phyloP scores from a whole-genome alignment of 2,113 vertebrate genomes.

The Corvus hawaiiensis region DNA sequence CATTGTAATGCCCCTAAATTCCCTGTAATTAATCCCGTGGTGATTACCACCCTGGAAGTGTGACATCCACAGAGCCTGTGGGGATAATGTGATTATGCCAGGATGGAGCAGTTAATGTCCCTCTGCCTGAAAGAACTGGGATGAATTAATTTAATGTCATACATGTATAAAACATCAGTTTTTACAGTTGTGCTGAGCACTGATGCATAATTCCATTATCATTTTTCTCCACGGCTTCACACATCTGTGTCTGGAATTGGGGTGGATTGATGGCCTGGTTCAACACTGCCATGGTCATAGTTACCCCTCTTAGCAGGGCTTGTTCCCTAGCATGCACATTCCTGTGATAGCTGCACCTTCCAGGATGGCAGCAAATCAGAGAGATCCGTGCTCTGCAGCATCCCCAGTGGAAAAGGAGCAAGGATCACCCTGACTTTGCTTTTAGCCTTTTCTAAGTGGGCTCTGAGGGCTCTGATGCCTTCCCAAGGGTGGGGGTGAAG shows the following conservation, averaged over 20 bases:
- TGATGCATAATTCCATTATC: not conserved
- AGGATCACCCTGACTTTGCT: not conserved
- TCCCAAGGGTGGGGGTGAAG: not conserved
- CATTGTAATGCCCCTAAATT: not conserved
- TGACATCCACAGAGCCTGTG: not conserved
- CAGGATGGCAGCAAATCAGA: not conserved
- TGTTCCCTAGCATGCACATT: not conserved
- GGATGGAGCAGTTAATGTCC: not conserved
- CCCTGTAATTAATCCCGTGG: not conserved
- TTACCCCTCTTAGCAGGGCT: not conserved
- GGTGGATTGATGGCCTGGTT: not conserved
- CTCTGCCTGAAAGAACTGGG: not conserved
- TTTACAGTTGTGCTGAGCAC: not conserved
- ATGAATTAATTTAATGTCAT: not conserved
- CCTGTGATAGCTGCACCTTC: not conserved
- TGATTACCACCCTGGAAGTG: not conserved
- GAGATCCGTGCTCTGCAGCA: not conserved
- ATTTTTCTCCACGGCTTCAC: not conserved
- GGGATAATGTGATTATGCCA: not conserved
- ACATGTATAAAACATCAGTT: not conserved
- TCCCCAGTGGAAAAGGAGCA: not conserved
- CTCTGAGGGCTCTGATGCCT: not conserved
- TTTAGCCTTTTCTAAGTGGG: not conserved
- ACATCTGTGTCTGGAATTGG: not conserved
- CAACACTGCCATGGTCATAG: not conserved